Percentiles rank a stretch among this genome's conserved stretches.
phyloP scores from a whole-genome alignment of 1,140 invertebrate genomes.

The Camponotus vicinus region DNA sequence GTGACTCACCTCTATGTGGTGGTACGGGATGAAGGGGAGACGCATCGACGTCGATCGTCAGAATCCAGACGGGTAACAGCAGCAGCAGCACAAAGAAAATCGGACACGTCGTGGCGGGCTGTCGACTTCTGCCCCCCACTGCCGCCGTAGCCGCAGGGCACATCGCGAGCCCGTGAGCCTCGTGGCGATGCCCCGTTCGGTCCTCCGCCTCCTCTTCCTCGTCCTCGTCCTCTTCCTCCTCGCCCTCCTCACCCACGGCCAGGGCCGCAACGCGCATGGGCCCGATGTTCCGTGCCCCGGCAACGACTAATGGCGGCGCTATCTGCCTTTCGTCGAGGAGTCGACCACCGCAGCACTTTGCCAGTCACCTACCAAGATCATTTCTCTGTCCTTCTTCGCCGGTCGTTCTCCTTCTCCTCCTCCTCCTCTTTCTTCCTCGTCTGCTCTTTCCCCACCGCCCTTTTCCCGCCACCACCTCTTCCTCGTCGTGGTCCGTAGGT shows the following conservation, averaged over 20 bases:
- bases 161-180: slow-evolving; percentile 57
- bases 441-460: not conserved
- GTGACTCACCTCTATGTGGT: slow-evolving; percentile 69
- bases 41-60: slow-evolving; percentile 50
- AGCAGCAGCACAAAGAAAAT: slow-evolving; percentile 49
- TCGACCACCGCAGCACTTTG: slow-evolving; percentile 76
- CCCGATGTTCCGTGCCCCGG: slow-evolving; percentile 59
- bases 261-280: slow-evolving; percentile 70
- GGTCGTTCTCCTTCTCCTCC: slow-evolving; percentile 21
- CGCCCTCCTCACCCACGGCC: slow-evolving; percentile 66
- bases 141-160: slow-evolving; percentile 40
- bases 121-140: slow-evolving; percentile 53
- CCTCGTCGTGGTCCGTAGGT: slow-evolving; percentile 55
- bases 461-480: slow-evolving; percentile 64
- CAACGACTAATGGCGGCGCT: slow-evolving; percentile 73
- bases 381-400: slow-evolving; percentile 59
- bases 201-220: slow-evolving; percentile 12
- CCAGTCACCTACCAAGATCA: slow-evolving; percentile 69
- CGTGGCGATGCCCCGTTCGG: slow-evolving; percentile 2
- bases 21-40: slow-evolving; percentile 68
- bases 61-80: slow-evolving; percentile 56
- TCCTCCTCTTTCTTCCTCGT: slow-evolving; percentile 7
- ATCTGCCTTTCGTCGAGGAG: slow-evolving; percentile 73
- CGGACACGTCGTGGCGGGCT: slow-evolving; percentile 24
- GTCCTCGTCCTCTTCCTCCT: slow-evolving; percentile 60